Percentiles rank a stretch among this genome's conserved stretches.
Conservation (phyloP, 1,140 invertebrate genomes). For the Panulirus ornatus region DNA sequence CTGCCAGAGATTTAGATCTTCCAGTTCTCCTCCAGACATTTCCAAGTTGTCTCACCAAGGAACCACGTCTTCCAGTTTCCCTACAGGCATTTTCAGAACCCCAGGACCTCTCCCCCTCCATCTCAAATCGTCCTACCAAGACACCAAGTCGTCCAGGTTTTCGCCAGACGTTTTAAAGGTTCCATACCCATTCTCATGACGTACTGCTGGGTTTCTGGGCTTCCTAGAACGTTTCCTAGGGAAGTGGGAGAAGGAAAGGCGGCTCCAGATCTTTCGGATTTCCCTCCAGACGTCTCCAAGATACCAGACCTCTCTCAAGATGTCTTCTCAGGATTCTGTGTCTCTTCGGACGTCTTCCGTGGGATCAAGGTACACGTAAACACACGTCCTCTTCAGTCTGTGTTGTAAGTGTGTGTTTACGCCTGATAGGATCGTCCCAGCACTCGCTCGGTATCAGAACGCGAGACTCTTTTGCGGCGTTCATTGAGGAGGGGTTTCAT, state of each 20-base stretch:
- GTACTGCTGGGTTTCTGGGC: too few species aligned
- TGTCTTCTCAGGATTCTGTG: not conserved
- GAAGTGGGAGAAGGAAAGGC: too few species aligned
- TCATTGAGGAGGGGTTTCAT: slow-evolving; percentile 17
- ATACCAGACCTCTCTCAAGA: slow-evolving; percentile 18
- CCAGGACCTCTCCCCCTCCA: too few species aligned
- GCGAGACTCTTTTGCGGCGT: slow-evolving; percentile 6
- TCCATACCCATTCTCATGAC: too few species aligned
- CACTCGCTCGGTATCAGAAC: not conserved
- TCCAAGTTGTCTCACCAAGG: too few species aligned
- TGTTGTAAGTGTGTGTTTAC: not conserved
- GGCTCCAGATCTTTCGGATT: too few species aligned
- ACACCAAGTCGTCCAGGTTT: not conserved
- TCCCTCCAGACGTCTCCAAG: slow-evolving; percentile 15
- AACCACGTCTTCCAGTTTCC: slow-evolving; percentile 17
- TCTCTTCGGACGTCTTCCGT: slow-evolving; percentile 10
- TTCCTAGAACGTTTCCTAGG: too few species aligned
- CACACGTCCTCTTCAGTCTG: slow-evolving; percentile 6
- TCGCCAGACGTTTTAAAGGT: too few species aligned
- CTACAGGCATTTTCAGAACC: slow-evolving; percentile 13
- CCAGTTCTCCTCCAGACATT: slow-evolving; percentile 44
- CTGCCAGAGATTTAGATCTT: too few species aligned
- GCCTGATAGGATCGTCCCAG: too few species aligned
- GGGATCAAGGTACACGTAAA: not conserved
- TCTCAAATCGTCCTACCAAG: slow-evolving; percentile 21